These are phyloP conservation scores for Spilogale gracilis DNA, from an alignment of 2,113 vertebrate species.

Conservation along the genomic window DNA sequence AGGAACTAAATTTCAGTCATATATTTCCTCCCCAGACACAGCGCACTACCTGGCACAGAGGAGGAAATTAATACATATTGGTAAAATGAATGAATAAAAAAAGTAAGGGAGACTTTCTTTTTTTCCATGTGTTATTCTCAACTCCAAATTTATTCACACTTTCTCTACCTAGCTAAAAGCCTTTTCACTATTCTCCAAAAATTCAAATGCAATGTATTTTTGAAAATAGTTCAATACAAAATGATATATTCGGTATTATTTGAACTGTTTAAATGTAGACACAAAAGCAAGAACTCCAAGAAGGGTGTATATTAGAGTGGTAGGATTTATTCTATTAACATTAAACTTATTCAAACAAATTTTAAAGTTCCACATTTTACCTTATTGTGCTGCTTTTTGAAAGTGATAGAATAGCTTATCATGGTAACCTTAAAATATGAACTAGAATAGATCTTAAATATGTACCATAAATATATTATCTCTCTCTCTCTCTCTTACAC, in stretches of 20 bases:
- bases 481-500: too few species aligned
- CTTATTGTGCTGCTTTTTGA: conserved; percentile 21
- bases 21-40: neutral
- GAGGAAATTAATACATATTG: neutral
- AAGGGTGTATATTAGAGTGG: neutral
- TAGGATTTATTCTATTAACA: neutral
- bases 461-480: neutral
- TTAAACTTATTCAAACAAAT: conserved; percentile 26
- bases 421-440: neutral
- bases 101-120: neutral
- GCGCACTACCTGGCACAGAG: neutral
- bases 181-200: conserved; percentile 14
- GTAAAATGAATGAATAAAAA: neutral
- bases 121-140: neutral
- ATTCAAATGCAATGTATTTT: neutral
- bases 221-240: neutral
- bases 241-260: neutral
- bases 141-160: neutral
- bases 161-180: conserved; percentile 13
- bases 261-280: neutral
- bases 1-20: neutral
- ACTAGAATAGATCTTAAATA: neutral
- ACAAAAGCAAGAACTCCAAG: neutral
- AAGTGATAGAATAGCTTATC: neutral
- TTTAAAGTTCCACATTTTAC: neutral